Conservation (phyloP, 2,888 invertebrate species). For the Drosophila suboccidentalis region DNA sequence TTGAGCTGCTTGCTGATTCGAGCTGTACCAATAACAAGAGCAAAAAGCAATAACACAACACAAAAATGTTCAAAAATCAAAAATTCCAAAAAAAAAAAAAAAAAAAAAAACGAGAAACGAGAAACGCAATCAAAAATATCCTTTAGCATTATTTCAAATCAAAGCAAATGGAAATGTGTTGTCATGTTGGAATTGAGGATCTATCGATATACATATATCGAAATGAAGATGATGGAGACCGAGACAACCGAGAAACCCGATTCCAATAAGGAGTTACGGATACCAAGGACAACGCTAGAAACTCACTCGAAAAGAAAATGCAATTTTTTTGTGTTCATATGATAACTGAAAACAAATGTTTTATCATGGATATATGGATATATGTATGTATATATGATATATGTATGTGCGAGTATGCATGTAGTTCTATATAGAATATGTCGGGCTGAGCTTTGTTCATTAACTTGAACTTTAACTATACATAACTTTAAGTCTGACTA, state of each 20-base stretch:
- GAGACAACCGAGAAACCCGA: conserved; percentile 15
- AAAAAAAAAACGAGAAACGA: background rate
- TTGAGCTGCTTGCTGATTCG: conserved; percentile 86
- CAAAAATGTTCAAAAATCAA: conserved; percentile 15
- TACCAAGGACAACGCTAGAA: conserved; percentile 9
- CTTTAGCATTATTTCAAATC: conserved; percentile 1
- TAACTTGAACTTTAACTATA: background rate
- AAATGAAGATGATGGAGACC: background rate
- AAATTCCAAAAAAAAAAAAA: conserved; percentile 4
- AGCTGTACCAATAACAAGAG: conserved; percentile 73
- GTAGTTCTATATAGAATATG: background rate
- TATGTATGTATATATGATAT: background rate
- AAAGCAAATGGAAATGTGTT: conserved; percentile 5
- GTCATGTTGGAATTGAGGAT: too few relatives aligned
- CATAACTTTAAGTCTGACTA: background rate
- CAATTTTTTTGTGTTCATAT: background rate
- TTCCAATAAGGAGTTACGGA: background rate
- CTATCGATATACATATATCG: too few relatives aligned
- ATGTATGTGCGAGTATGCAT: conserved; percentile 1
- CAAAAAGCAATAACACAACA: conserved; percentile 37
- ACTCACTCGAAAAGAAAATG: background rate
- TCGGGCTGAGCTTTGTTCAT: background rate
- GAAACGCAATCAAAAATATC: conserved; percentile 9
- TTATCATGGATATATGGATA: conserved; percentile 5
- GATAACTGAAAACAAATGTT: conserved; percentile 14